Evolutionary conservation across 2,113 vertebrate genomes (phyloP), one percentile per base, ranked within the genome.

Genomic region (Xenus cinereus): DNA sequence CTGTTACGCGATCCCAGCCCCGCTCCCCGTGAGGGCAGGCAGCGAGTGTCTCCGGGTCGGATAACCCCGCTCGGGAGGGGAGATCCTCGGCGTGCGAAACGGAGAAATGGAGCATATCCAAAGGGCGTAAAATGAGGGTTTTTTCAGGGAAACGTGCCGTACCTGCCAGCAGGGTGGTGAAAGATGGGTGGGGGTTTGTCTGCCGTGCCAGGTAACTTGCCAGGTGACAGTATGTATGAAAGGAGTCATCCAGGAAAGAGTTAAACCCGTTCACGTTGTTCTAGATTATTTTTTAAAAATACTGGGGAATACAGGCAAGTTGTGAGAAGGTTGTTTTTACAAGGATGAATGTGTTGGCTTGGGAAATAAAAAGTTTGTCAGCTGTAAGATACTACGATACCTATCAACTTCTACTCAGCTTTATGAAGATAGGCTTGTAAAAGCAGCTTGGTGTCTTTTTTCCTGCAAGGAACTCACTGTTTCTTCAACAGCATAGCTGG

Each of bases 151-250:
- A 62, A 26, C 2, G 15, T 5, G 33, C 30, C 2, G 33, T 48
- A 41, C 27, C 87, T 57, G 27, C 4, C 19, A 41, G n/a, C 28
- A 15, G 4, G 24, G 43, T 48, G 5, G 14, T 6, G 5, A 7
- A 51, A 43, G 21, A 4, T 6, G 7, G 27, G 8, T 12, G 1
- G 6, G 24, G 8, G 14, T 0, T 48, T 8, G 9, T 28, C 21
- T 45, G n/a, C 4, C 0, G 21, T 30, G 32, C 41, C 63, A 10
- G 8, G 4, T 51, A 15, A 27, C 15, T 24, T 63, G 14, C 4
- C 18, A 18, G 8, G n/a, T 76, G 63, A 48, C 9, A 4, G 7
- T 32, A 10, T 22, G 39, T 21, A 4, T 39, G 67, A 51, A 71
- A 48, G 10, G 24, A 75, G 39, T n/a, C 48, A 37, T 4, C 20